Base-by-base conservation (phyloP, 2,113 vertebrate genomes). In the Eubucco bourcierii region DNA sequence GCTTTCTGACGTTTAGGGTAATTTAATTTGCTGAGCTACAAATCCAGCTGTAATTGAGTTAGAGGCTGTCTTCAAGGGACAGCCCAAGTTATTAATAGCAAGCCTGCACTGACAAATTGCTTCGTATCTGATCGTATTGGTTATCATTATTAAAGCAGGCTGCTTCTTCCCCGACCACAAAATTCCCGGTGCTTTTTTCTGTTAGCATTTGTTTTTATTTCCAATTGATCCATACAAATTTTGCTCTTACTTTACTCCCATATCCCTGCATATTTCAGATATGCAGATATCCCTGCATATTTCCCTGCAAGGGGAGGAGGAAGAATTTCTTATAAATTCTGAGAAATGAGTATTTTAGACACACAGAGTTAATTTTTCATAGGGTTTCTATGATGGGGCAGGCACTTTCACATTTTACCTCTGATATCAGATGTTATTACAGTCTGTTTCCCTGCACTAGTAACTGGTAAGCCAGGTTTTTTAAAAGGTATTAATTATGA, bases 11-110 rank as follows among this genome's bases (percentile, higher is more conserved):
- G 82, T 86, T 67, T 72, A 65, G 67, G 33, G 46, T 60, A 82
- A 94, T 72, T 86, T 84, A 82, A 91, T 96, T 93, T 96, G 52
- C 84, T 75, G 67, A 88, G 84, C 88, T 89, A 94, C 64, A 94
- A 90, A 74, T 34, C 53, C 71, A 76, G 52, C 55, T 60, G 65
- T 84, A 91, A 95, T 87, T 91, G 71, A 94, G 75, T 79, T 88
- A 88, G 74, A 95, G 52, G 46, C 29, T 90, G 63, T 76, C 87
- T 95, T 94, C 75, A 84, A 94, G 87, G 92, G 68, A 83, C 52
- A 31, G 65, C 80, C 72, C 66, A 33, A 46, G 41, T 93, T 88
- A 92, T 80, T 80, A 94, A 87, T n/a, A 53, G 88, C 6, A 12
- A 71, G 68, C 27, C 77, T 47, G 73, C 1, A 3, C 79, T 80